These are phyloP conservation scores for Myotis findleyi DNA, from an alignment of 2,797 vertebrate species.

Conservation along the genomic window DNA sequence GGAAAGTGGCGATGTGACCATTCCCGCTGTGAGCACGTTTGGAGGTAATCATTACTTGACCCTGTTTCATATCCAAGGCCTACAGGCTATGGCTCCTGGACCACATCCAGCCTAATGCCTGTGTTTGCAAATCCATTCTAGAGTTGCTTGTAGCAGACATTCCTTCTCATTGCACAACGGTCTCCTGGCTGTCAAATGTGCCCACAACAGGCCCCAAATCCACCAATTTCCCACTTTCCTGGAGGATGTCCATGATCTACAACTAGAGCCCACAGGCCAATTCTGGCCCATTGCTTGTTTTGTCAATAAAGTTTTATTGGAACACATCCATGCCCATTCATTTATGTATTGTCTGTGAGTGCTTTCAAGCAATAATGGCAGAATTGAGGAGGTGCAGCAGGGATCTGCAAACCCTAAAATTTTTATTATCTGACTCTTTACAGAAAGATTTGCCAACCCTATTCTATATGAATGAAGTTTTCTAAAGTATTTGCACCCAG, in stretches of 20 bases:
- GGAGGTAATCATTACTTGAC: not conserved
- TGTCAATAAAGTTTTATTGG: conserved; percentile 34
- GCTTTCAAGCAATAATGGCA: not conserved
- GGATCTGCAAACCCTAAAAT: not conserved
- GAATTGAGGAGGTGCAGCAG: not conserved
- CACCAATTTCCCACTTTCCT: not conserved
- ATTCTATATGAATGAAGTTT: not conserved
- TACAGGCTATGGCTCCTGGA: not conserved
- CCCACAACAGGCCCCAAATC: not conserved
- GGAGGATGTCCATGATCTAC: not conserved
- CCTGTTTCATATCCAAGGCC: not conserved
- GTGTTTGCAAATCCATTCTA: not conserved
- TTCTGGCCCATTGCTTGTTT: not conserved
- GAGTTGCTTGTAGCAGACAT: not conserved
- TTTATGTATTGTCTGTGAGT: not conserved
- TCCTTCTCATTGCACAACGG: not conserved
- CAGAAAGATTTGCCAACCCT: not conserved
- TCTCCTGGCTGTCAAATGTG: not conserved
- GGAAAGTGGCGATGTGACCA: not conserved
- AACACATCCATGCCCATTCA: not conserved
- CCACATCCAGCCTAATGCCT: not conserved
- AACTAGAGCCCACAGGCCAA: not conserved
- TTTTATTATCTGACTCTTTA: not conserved
- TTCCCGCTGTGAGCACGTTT: not conserved
- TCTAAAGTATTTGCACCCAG: not conserved